Evolutionary conservation across 2,113 vertebrate species (phyloP).

Genomic region (Seriola aureovittata): DNA sequence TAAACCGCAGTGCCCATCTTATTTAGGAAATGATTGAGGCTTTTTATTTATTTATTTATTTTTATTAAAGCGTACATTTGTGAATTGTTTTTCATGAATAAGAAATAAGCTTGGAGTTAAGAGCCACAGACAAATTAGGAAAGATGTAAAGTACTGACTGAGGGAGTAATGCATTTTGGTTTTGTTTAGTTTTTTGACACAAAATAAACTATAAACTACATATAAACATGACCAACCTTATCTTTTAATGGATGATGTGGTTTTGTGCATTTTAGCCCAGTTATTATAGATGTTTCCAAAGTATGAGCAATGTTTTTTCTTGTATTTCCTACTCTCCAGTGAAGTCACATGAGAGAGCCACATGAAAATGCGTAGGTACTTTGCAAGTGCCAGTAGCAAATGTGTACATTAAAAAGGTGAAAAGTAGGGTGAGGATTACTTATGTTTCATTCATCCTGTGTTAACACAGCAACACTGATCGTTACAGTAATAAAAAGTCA

Average conservation of each 20-base stretch:
- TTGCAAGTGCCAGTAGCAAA: background rate
- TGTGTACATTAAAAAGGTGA: background rate
- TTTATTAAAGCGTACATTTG: background rate
- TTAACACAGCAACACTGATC: background rate
- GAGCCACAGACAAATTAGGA: background rate
- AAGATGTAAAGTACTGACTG: background rate
- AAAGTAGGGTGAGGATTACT: background rate
- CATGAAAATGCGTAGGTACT: background rate
- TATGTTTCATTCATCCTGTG: no score
- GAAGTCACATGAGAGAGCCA: background rate
- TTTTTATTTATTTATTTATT: background rate
- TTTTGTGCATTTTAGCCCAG: background rate
- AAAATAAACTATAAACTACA: background rate
- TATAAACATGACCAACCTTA: no score
- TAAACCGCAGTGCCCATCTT: background rate
- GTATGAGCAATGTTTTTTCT: background rate
- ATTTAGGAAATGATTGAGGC: background rate
- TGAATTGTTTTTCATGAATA: background rate
- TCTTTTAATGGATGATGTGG: no score
- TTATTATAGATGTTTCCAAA: background rate
- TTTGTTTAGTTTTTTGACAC: background rate
- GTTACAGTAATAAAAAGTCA: slow-evolving; percentile 16
- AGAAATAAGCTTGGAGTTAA: background rate
- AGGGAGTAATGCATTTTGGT: background rate
- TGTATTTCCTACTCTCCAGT: background rate